phyloP scores from a whole-genome alignment of 2,113 vertebrate genomes.

The Probosciger aterrimus region DNA sequence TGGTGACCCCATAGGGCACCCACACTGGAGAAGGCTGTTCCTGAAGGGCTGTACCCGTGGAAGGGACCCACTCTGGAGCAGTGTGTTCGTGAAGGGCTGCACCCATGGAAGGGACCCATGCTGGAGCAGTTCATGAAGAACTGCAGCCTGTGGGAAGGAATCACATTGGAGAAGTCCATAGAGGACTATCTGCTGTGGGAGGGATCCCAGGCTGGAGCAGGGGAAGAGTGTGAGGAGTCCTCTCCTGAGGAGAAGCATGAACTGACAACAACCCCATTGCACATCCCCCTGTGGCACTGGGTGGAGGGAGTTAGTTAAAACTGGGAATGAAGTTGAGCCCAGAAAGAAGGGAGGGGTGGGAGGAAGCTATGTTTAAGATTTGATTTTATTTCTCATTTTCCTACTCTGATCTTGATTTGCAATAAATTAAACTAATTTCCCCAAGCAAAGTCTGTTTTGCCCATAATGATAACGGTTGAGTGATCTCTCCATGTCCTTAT shows the following conservation, averaged over 20 bases:
- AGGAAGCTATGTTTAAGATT: not conserved
- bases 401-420: not conserved
- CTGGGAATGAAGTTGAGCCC: not conserved
- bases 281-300: not conserved
- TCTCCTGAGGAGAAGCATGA: not conserved
- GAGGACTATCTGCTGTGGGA: not conserved
- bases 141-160: not conserved
- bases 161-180: rapidly evolving
- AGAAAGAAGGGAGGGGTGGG: not conserved
- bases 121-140: not conserved
- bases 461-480: not conserved
- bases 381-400: not conserved
- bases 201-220: not conserved
- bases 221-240: not conserved
- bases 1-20: no score
- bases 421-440: not conserved
- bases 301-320: not conserved
- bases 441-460: not conserved
- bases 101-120: not conserved
- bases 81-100: not conserved
- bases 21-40: not conserved
- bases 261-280: not conserved
- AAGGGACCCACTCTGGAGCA: not conserved
- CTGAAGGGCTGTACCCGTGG: not conserved
- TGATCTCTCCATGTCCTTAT: not conserved